Conservation (phyloP, 2,113 vertebrate genomes). For the Perca flavescens region DNA sequence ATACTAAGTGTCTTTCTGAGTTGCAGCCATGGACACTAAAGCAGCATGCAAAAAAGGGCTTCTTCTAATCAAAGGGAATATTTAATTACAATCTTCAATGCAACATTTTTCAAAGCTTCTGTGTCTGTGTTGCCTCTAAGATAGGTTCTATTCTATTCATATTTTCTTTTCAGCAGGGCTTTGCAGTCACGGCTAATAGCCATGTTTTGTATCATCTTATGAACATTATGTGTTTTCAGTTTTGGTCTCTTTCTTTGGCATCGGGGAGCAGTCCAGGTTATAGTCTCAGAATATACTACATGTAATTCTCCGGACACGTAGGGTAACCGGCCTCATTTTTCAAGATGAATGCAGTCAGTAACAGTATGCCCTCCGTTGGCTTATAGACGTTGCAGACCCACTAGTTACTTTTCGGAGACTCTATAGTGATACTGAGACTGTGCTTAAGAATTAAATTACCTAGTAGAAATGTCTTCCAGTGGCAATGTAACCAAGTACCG, state of each 20-base stretch:
- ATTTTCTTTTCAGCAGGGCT: slow-evolving; percentile 40
- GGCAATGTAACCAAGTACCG: not conserved
- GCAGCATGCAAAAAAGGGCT: slow-evolving; percentile 27
- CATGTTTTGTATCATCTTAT: slow-evolving; percentile 52
- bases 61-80: slow-evolving; percentile 73
- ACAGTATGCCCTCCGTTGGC: not conserved
- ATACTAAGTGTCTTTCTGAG: slow-evolving; percentile 31
- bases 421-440: not conserved
- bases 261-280: not conserved
- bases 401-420: not conserved
- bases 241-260: slow-evolving; percentile 17
- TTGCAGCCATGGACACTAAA: slow-evolving; percentile 30
- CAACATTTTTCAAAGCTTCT: slow-evolving; percentile 60
- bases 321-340: not conserved
- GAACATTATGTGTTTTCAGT: slow-evolving; percentile 32
- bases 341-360: not conserved
- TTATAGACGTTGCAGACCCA: not conserved
- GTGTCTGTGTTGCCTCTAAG: slow-evolving; percentile 31
- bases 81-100: slow-evolving; percentile 70
- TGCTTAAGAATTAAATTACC: not conserved
- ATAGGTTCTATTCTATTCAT: slow-evolving; percentile 51
- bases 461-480: not conserved
- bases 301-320: not conserved
- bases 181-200: slow-evolving; percentile 34
- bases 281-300: not conserved